Conservation (phyloP, 1,140 invertebrate species). For the Rhysida immarginata region DNA sequence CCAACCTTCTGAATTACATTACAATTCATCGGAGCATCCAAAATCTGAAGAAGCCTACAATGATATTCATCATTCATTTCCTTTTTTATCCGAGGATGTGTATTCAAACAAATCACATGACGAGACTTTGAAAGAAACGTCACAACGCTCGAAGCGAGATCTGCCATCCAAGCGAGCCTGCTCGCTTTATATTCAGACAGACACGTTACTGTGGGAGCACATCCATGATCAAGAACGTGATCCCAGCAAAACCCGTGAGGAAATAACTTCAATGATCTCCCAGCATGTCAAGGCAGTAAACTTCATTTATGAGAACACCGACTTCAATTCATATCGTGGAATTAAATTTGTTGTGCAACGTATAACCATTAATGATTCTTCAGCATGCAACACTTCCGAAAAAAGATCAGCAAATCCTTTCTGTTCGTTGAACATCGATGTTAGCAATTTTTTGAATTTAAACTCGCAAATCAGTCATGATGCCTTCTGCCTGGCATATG, state of each 20-base stretch:
- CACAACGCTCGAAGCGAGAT: background rate
- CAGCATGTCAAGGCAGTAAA: conserved; percentile 97
- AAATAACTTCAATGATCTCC: conserved; percentile 91
- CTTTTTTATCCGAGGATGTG: background rate
- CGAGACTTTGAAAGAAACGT: background rate
- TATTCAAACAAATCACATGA: background rate
- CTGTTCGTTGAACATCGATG: conserved; percentile 95
- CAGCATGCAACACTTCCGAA: conserved; percentile 45
- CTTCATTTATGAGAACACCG: conserved; percentile 89
- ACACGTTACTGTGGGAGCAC: conserved; percentile 91
- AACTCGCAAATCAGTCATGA: conserved; percentile 94
- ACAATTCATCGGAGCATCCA: background rate
- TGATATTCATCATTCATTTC: background rate
- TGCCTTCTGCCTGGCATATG: conserved; percentile 95
- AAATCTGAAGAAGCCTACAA: background rate
- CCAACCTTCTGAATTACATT: background rate
- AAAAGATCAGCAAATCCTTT: conserved; percentile 76
- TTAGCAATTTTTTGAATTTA: conserved; percentile 96
- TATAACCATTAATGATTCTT: conserved; percentile 86
- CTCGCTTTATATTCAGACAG: conserved; percentile 91
- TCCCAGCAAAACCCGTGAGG: conserved; percentile 74
- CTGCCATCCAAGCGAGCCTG: conserved; percentile 49
- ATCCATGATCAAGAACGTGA: conserved; percentile 44
- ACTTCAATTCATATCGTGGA: conserved; percentile 84
- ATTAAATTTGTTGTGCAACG: conserved; percentile 96